These are phyloP conservation scores for Cyprinodon diabolis DNA, from an alignment of 2,797 vertebrate species.

Conservation along the genomic window DNA sequence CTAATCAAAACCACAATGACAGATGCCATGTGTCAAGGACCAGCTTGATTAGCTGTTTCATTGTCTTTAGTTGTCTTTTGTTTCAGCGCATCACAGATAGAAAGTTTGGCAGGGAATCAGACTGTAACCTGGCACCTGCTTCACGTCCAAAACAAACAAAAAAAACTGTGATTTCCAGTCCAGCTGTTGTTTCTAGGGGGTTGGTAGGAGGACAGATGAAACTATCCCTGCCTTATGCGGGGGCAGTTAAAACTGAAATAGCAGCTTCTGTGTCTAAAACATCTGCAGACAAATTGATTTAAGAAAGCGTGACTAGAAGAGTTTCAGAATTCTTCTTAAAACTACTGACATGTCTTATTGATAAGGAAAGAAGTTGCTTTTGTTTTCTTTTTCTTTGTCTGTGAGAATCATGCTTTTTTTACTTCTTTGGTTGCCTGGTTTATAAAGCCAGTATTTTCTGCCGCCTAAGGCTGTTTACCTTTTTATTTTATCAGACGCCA, in stretches of 20 bases:
- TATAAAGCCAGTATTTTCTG: constrained; percentile 41
- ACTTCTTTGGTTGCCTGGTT: constrained; percentile 20
- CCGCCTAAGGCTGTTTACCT: constrained; percentile 57
- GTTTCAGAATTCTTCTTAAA: background rate
- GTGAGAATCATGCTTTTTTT: constrained; percentile 29
- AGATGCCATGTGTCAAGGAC: constrained; percentile 65
- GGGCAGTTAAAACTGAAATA: constrained; percentile 19
- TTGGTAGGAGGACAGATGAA: constrained; percentile 26
- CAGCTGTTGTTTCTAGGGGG: constrained; percentile 51
- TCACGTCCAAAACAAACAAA: constrained; percentile 53
- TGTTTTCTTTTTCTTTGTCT: constrained; percentile 19
- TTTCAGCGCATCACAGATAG: constrained; percentile 57
- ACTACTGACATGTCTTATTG: background rate
- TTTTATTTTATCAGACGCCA: constrained; percentile 31
- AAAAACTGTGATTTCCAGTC: constrained; percentile 42
- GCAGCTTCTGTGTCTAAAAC: background rate
- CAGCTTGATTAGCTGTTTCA: constrained; percentile 45
- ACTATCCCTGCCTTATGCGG: constrained; percentile 1
- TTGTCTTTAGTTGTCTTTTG: constrained; percentile 59
- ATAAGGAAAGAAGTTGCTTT: background rate
- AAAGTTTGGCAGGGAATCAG: constrained; percentile 51
- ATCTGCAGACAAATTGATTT: background rate
- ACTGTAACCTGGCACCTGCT: constrained; percentile 61
- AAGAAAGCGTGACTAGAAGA: background rate
- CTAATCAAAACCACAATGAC: constrained; percentile 27